Evolutionary conservation across 2,888 invertebrate species (phyloP).

Genomic region (Athalia rosae): DNA sequence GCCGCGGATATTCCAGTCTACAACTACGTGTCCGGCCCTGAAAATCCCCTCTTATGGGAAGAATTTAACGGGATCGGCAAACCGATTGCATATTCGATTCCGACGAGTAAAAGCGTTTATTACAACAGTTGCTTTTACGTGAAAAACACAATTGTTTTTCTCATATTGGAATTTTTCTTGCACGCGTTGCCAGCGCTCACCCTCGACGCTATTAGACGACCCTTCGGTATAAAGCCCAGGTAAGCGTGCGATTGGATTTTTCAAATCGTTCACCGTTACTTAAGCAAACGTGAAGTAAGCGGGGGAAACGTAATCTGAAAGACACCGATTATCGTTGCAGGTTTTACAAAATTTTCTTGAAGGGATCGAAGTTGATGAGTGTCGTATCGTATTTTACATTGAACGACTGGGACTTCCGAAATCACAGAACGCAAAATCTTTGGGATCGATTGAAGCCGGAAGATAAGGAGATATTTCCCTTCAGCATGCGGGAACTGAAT

Average conservation of each 20-base stretch:
- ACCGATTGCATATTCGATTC: constrained; percentile 69
- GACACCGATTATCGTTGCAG: not conserved
- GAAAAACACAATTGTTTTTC: constrained; percentile 74
- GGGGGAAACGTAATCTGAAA: constrained; percentile 52
- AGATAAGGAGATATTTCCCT: constrained; percentile 77
- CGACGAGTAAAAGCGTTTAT: constrained; percentile 75
- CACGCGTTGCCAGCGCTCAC: constrained; percentile 85
- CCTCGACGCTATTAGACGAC: constrained; percentile 79
- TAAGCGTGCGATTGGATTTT: constrained; percentile 74
- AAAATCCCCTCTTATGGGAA: constrained; percentile 23
- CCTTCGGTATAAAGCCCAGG: constrained; percentile 83
- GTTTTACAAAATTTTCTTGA: constrained; percentile 76
- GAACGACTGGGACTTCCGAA: constrained; percentile 84
- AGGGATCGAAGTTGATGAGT: constrained; percentile 77
- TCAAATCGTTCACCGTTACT: not conserved
- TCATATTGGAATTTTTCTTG: constrained; percentile 80
- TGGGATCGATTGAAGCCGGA: constrained; percentile 74
- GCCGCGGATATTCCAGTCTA: constrained; percentile 22
- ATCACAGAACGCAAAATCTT: constrained; percentile 78
- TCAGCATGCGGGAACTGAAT: constrained; percentile 5
- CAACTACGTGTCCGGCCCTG: constrained; percentile 19
- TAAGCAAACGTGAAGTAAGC: too few relatives aligned
- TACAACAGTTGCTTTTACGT: not conserved
- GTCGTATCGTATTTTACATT: constrained; percentile 85
- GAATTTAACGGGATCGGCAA: constrained; percentile 61